Base-by-base conservation (phyloP, 2,113 vertebrate genomes). In the Megaceryle torquata region DNA sequence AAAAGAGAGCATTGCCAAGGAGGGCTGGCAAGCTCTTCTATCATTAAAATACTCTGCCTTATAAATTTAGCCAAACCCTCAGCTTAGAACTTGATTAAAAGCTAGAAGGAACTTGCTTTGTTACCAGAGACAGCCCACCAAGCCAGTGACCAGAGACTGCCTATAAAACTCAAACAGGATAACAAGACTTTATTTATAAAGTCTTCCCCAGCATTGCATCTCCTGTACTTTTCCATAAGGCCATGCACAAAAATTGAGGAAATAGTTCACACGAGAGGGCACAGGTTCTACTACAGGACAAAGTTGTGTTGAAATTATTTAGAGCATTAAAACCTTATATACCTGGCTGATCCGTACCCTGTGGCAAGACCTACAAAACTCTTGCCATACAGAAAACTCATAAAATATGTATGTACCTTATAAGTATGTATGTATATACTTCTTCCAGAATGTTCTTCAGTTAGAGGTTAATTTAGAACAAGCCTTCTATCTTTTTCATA, bases 1-100 rank as follows among this genome's bases (percentile, higher is more conserved):
- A 91, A 96, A 95, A 91, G 89, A 92, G 94, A 95, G 82, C 63
- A 72, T 89, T 95, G 93, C 93, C 96, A 96, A 96, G 93, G 94
- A 92, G 64, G 70, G 72, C 91, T 97, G 89, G 93, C 91, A 95
- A 94, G 81, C 91, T 87, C 48, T 95, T 84, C 91, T 76, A 92
- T 94, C 94, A 93, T 93, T 96, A 95, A 96, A 96, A 89, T 85
- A 91, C 59, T 70, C 91, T 93, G 59, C 15, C 25, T 33, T 75
- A 95, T 97, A 97, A 97, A 96, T 97, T 94, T 72, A 88, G 57
- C 64, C 87, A 94, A 94, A 89, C n/a, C 4, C 70, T 89, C 37
- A 77, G 11, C 67, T 89, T 96, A 82, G 94, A 95, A 92, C 67
- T 87, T 94, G 91, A 95, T 95, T 95, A 97, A 88, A 88, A 91